phyloP scores from a whole-genome alignment of 2,888 invertebrate genomes.

The Nomada fucata region DNA sequence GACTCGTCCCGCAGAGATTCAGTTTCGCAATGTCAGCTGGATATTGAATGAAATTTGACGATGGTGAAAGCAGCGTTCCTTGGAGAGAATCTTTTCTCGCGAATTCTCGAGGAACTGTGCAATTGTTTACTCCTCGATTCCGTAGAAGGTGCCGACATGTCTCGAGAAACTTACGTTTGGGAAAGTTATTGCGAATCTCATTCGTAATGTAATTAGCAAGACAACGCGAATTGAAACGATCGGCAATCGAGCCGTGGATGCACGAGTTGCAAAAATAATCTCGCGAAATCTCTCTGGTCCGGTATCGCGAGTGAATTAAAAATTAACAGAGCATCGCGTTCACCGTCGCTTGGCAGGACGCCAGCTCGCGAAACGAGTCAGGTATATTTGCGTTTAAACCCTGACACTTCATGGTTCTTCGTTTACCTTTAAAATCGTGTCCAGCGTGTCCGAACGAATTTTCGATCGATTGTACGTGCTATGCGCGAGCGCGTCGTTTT shows the following conservation, averaged over 20 bases:
- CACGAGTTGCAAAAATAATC: conserved; percentile 35
- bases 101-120: too few relatives aligned
- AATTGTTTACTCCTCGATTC: too few relatives aligned
- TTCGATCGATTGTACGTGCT: background rate
- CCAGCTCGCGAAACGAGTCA: conserved; percentile 48
- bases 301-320: conserved; percentile 59
- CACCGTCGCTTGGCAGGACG: conserved; percentile 42
- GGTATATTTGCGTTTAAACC: conserved; percentile 56
- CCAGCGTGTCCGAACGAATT: background rate
- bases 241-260: background rate
- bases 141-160: too few relatives aligned
- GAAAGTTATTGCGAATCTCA: too few relatives aligned
- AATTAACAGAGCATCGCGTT: conserved; percentile 40
- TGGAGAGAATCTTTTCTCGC: too few relatives aligned
- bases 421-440: conserved; percentile 2
- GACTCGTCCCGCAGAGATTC: background rate
- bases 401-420: conserved; percentile 38
- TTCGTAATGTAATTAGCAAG: too few relatives aligned
- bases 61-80: too few relatives aligned
- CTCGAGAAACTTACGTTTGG: too few relatives aligned
- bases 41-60: background rate
- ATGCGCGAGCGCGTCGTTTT: background rate
- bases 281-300: background rate
- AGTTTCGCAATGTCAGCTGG: background rate
- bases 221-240: conserved; percentile 27